Percentiles rank a stretch among this genome's conserved stretches.
Conservation (phyloP, 92 coral and sea anemone genomes). For the Blastomussa wellsi region DNA sequence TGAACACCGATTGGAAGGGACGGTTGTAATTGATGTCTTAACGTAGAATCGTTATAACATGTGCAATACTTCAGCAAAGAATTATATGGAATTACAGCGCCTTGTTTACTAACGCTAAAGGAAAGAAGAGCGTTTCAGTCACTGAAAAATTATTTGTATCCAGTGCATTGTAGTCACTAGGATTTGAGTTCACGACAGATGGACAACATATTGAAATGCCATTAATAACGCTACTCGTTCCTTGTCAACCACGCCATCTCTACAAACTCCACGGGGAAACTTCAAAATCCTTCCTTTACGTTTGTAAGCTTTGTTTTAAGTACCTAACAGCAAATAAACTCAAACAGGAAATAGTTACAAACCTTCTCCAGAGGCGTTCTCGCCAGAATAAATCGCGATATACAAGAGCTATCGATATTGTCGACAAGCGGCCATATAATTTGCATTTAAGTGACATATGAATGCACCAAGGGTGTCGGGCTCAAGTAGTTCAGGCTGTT, state of each 20-base stretch:
- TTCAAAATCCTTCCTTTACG: neutral
- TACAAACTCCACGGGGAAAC: neutral
- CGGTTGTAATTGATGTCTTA: neutral
- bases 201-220: neutral
- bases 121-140: neutral
- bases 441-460: slow-evolving; percentile 8
- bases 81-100: neutral
- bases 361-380: neutral
- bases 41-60: neutral
- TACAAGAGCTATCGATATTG: neutral
- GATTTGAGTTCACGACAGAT: slow-evolving; percentile 2
- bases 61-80: neutral
- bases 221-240: neutral
- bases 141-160: neutral
- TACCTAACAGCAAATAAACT: neutral
- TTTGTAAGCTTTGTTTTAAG: neutral
- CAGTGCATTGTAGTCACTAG: neutral
- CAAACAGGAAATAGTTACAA: neutral
- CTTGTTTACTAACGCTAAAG: neutral
- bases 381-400: neutral
- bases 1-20: slow-evolving; percentile 15
- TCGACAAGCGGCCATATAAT: slow-evolving; percentile 18
- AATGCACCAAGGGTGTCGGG: neutral
- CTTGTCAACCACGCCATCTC: slow-evolving; percentile 22
- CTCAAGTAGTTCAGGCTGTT: neutral